Evolutionary conservation across 1,140 invertebrate species (phyloP).

Genomic region (Muscidifurax raptorellus): DNA sequence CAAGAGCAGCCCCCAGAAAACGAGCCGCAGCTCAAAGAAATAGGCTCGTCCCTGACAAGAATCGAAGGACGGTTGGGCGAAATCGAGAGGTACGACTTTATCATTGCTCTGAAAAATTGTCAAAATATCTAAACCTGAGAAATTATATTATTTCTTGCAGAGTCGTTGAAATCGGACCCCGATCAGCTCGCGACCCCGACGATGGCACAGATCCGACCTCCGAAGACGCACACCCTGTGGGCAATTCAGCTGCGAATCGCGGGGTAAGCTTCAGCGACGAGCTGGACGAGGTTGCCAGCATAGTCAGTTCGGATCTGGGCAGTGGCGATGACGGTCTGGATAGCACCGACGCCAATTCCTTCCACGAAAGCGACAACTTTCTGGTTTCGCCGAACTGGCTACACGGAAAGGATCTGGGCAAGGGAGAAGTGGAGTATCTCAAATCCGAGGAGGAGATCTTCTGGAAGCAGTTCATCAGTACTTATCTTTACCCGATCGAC

Average conservation of each 20-base stretch:
- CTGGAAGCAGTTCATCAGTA: conserved; percentile 84
- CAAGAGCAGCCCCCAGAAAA: conserved; percentile 76
- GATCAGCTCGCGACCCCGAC: not conserved
- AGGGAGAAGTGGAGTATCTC: conserved; percentile 80
- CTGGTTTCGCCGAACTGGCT: conserved; percentile 82
- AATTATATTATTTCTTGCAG: not conserved
- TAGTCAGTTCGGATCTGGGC: not conserved
- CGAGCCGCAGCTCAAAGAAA: conserved; percentile 76
- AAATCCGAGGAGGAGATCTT: conserved; percentile 80
- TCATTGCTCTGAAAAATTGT: too few relatives aligned
- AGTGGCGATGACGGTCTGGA: not conserved
- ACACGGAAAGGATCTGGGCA: conserved; percentile 80
- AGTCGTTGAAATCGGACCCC: not conserved
- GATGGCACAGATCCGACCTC: not conserved
- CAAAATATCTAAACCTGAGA: too few relatives aligned
- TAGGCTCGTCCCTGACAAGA: conserved; percentile 76
- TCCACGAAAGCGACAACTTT: conserved; percentile 67
- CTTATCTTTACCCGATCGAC: conserved; percentile 84
- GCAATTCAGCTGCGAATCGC: not conserved
- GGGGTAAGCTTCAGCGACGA: not conserved
- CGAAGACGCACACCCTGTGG: not conserved
- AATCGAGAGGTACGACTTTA: conserved; percentile 74
- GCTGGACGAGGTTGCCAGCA: not conserved
- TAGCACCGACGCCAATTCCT: conserved; percentile 56
- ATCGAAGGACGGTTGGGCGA: conserved; percentile 74